A percentile compares a stretch with the other conserved stretches of the same genome.
Evolutionary conservation across 2,888 invertebrate genomes (phyloP).

Genomic region (Callimorpha dominula): DNA sequence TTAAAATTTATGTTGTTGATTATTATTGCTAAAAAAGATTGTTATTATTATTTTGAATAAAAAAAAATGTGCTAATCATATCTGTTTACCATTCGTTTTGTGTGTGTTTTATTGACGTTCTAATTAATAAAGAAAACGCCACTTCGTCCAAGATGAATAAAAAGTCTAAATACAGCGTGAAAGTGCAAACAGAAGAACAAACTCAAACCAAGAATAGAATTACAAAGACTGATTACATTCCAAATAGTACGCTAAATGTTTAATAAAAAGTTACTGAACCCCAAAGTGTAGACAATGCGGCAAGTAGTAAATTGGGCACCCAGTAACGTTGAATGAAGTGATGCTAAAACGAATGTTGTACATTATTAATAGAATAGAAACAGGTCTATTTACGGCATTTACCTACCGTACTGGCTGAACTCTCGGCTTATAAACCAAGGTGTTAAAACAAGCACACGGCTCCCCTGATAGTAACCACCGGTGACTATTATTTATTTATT

Average conservation of each 20-base stretch:
- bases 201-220: no score
- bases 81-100: no score
- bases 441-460: no score
- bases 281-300: slow-evolving; percentile 4
- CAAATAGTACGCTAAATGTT: background rate
- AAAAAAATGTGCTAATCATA: no score
- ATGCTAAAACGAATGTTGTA: background rate
- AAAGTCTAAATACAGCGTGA: background rate
- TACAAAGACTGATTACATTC: slow-evolving; percentile 1
- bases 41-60: no score
- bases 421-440: background rate
- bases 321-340: slow-evolving; percentile 9
- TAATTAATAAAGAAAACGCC: no score
- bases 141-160: background rate
- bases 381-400: background rate
- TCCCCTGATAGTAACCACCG: no score
- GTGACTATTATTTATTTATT: background rate
- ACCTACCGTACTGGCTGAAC: background rate
- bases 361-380: slow-evolving; percentile 5
- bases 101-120: no score
- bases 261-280: slow-evolving; percentile 9
- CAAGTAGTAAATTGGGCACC: slow-evolving; percentile 3
- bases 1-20: no score
- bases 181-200: background rate
- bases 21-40: no score